A percentile compares a stretch with the other conserved stretches of the same genome.
phyloP scores from a whole-genome alignment of 2,797 vertebrate genomes.

The Pteropus rufus region DNA sequence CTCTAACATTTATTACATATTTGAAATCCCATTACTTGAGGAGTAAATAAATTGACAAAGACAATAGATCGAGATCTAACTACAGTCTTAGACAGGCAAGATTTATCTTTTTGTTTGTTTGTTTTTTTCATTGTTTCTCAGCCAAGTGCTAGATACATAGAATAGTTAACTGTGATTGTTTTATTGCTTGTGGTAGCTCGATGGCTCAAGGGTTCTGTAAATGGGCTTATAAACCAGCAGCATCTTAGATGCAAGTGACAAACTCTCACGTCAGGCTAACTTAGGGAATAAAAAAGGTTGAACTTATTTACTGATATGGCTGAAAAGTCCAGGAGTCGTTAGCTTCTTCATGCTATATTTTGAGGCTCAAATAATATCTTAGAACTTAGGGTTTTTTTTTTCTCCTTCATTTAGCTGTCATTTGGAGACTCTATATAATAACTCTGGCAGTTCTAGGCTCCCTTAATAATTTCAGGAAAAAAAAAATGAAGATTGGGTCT shows the following conservation, averaged over 20 bases:
- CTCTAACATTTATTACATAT: neutral
- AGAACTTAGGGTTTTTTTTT: neutral
- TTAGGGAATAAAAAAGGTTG: neutral
- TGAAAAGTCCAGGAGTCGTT: neutral
- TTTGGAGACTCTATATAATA: neutral
- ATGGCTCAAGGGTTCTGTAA: neutral
- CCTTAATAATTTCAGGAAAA: neutral
- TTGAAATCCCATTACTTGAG: neutral
- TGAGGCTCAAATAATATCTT: neutral
- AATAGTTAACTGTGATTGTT: neutral
- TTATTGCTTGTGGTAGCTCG: neutral
- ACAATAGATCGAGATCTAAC: neutral
- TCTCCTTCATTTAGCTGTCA: neutral
- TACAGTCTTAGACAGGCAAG: neutral
- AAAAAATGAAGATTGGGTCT: neutral
- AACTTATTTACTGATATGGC: neutral
- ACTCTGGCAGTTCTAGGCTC: neutral
- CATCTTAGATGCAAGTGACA: neutral
- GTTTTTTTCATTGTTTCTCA: neutral
- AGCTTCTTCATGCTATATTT: neutral
- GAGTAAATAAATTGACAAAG: neutral
- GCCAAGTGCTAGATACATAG: neutral
- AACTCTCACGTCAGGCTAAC: neutral
- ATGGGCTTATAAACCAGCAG: neutral
- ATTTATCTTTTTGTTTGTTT: neutral